Evolutionary conservation across 2,797 vertebrate genomes (phyloP).

Genomic region (Sebastes goodei): DNA sequence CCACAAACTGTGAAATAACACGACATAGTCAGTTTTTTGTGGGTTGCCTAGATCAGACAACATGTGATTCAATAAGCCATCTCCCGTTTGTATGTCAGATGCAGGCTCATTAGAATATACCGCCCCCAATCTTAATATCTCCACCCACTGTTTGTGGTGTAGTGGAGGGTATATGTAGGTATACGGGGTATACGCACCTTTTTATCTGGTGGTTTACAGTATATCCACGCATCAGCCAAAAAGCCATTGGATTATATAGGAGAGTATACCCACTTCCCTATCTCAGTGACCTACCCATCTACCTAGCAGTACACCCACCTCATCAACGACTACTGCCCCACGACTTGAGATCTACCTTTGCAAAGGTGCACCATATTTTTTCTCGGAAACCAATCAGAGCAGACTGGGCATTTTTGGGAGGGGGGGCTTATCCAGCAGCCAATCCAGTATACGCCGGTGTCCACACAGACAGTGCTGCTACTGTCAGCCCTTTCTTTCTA

Average conservation of each 20-base stretch:
- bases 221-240: background rate
- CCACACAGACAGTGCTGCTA: no score
- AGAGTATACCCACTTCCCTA: no score
- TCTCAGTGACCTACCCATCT: no score
- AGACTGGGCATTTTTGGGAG: no score
- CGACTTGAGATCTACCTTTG: no score
- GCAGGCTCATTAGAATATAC: background rate
- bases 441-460: background rate
- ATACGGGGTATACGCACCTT: background rate
- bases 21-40: background rate
- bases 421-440: background rate
- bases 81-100: background rate
- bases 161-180: rapidly evolving
- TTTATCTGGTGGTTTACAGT: background rate
- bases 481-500: background rate
- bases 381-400: no score
- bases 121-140: rapidly evolving
- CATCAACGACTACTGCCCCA: no score
- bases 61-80: background rate
- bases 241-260: background rate
- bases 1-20: no score
- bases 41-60: background rate
- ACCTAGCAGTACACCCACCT: no score
- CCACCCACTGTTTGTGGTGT: background rate
- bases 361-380: no score